phyloP scores from a whole-genome alignment of 2,797 vertebrate species.

The Macropus fuliginosus region DNA sequence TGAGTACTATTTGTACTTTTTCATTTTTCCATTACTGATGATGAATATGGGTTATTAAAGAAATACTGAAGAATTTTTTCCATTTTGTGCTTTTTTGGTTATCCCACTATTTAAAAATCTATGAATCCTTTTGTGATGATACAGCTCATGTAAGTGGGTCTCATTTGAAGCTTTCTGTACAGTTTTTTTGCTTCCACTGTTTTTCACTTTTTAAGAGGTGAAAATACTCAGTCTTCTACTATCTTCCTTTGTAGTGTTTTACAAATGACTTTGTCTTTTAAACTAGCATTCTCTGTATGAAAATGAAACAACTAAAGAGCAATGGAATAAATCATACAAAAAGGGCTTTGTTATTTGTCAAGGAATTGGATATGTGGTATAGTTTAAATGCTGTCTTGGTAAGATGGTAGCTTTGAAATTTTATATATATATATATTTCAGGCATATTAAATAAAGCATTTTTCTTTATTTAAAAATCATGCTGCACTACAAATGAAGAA shows the following conservation, averaged over 20 bases:
- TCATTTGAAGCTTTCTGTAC: not conserved
- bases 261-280: not conserved
- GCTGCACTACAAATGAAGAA: not conserved
- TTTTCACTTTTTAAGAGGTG: not conserved
- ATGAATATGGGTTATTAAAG: not conserved
- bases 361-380: conserved; percentile 28
- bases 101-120: not conserved
- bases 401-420: not conserved
- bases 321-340: conserved; percentile 16
- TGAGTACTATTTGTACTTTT: not conserved
- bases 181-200: not conserved
- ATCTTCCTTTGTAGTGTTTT: not conserved
- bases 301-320: not conserved
- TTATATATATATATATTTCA: not conserved
- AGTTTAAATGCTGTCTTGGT: not conserved
- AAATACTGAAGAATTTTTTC: not conserved
- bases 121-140: not conserved
- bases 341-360: conserved; percentile 37
- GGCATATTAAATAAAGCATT: not conserved
- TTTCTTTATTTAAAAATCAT: not conserved
- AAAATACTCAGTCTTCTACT: not conserved
- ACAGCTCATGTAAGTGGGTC: not conserved
- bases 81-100: not conserved
- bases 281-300: not conserved
- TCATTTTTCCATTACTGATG: not conserved